Evolutionary conservation across 2,888 invertebrate species (phyloP).

Genomic region (Ormyrus rosae): DNA sequence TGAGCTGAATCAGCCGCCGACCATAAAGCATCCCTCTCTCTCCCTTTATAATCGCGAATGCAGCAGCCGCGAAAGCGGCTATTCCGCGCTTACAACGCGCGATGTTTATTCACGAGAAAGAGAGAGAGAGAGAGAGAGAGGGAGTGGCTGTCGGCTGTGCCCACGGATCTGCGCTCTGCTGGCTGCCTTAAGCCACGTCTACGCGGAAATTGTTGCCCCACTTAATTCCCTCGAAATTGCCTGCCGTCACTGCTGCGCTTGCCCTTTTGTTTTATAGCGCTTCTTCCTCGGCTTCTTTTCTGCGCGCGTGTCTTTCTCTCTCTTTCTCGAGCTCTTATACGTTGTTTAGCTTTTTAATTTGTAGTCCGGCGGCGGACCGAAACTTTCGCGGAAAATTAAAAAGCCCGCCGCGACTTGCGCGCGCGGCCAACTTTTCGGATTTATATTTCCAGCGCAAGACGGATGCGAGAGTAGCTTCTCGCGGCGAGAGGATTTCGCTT

Average conservation of each 20-base stretch:
- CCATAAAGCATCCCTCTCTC: background rate
- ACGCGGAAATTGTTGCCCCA: conserved; percentile 64
- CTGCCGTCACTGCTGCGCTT: conserved; percentile 34
- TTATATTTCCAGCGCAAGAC: no score
- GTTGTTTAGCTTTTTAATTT: conserved; percentile 44
- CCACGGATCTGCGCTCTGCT: conserved; percentile 70
- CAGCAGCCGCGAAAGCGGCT: conserved; percentile 3
- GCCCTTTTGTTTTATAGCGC: conserved; percentile 50
- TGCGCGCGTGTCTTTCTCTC: background rate
- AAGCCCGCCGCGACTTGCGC: conserved; percentile 3
- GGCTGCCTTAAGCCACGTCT: conserved; percentile 65
- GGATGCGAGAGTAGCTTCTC: no score
- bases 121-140: conserved; percentile 39
- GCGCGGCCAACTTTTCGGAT: no score
- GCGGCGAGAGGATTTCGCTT: no score
- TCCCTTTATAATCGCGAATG: conserved; percentile 30
- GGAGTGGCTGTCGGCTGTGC: conserved; percentile 67
- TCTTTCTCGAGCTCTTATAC: background rate
- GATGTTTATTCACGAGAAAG: conserved; percentile 56
- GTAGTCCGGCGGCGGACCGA: conserved; percentile 1
- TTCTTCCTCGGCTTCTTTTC: conserved; percentile 23
- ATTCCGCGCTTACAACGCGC: conserved; percentile 1
- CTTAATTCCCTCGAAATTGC: conserved; percentile 63
- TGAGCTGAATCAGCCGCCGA: conserved; percentile 28
- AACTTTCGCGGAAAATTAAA: conserved; percentile 40